A percentile compares a stretch with the other conserved stretches of the same genome.
These are phyloP conservation scores for Brachionus calyciflorus DNA, from an alignment of 1,140 invertebrate genomes.

Conservation along the genomic window DNA sequence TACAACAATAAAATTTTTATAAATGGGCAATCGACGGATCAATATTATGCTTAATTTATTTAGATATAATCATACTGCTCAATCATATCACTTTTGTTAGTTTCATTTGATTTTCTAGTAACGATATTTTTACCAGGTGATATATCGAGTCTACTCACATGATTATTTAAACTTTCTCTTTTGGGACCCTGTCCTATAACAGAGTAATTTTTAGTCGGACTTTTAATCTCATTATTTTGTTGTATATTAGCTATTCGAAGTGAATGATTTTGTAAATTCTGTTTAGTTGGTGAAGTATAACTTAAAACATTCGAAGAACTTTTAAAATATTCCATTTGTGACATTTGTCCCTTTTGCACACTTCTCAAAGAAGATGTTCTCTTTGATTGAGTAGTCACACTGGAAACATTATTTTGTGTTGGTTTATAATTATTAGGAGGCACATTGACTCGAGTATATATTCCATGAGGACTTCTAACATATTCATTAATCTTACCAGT, in stretches of 20 bases:
- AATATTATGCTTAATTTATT: conserved; percentile 17
- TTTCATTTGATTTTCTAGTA: background rate
- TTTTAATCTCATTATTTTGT: conserved; percentile 1
- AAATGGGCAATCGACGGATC: background rate
- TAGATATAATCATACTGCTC: conserved; percentile 32
- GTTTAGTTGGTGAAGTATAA: background rate
- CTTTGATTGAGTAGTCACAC: background rate
- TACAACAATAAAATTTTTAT: background rate
- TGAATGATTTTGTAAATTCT: conserved; percentile 18
- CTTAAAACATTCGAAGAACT: background rate
- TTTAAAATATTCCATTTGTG: background rate
- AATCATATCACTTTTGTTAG: background rate
- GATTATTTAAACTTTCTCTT: background rate
- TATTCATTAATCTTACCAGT: conserved; percentile 30
- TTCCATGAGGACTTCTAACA: conserved; percentile 34
- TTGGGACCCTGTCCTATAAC: background rate
- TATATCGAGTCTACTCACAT: background rate
- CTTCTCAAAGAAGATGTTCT: background rate
- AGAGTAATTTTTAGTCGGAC: background rate
- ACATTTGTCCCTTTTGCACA: background rate
- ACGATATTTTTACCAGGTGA: background rate
- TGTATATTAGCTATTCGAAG: conserved; percentile 27
- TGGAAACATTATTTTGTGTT: background rate
- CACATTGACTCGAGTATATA: conserved; percentile 44
- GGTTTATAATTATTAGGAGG: conserved; percentile 8